Evolutionary conservation across 2,797 vertebrate genomes (phyloP), one percentile per base, ranked within the genome.

Genomic region (Poecilia wingei): DNA sequence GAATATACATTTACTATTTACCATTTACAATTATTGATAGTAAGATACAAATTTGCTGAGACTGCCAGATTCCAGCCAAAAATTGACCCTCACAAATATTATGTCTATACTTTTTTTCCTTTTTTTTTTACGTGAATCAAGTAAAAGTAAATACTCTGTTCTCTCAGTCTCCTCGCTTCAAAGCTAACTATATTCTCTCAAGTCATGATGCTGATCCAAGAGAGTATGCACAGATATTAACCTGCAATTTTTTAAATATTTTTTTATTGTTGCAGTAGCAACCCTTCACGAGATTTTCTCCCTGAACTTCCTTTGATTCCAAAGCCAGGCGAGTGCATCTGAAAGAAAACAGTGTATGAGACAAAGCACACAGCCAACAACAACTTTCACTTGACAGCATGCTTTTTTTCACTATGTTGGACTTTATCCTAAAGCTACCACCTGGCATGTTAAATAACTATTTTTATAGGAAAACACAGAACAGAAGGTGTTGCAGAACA

Each of bases 281-380:
- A 92, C 89, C 87, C 77, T 86, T 87, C 46, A 89, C 84, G 91
- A 91, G 95, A 93, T 96, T 96, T 96, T 96, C 95, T 95, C 96
- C 95, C 96, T 96, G 96, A 96, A 96, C 96, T 96, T 95, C 95
- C 92, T 93, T 95, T 95, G 96, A 96, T 94, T 96, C 97, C 96
- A 96, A 96, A 96, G 96, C 94, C 96, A 92, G 96, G 88, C 91
- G 95, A 96, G 93, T 94, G 94, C 95, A 97, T 97, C 96, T 97
- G 96, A 96, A 97, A 97, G 95, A 97, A 97, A 97, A 97, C 96
- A 97, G 94, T 82, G 94, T 86, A 93, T 97, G 95, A 97, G 96
- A 96, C 94, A 96, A 90, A 93, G 91, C 95, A 95, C 78, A 88
- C 84, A 92, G 91, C 92, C 92, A 93, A 92, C 85, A 92, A 86